Evolutionary conservation across 1,140 invertebrate species (phyloP), one percentile per base, ranked within the genome.

Genomic region (Marisa cornuarietis): DNA sequence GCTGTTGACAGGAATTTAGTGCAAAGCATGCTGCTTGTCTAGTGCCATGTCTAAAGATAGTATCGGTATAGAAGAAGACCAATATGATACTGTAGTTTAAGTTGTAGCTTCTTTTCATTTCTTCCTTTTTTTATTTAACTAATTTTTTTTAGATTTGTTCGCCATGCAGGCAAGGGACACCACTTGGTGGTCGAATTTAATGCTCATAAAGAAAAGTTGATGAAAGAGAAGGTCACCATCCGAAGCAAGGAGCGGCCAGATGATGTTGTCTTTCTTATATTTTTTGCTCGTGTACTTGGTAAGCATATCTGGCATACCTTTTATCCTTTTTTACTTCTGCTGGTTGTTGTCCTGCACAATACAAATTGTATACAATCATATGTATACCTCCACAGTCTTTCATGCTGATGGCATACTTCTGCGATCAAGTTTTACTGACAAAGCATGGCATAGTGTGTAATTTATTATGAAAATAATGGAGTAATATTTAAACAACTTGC

Each of bases 201-300:
- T 73, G 89, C 89, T 66, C 83, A 86, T 68, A 88, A 85, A 76
- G 89, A 90, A 66, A 90, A 89, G 66, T 71, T 90, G 22, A 79
- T 89, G 81, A 84, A 86, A 69, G 89, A 90, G 82, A 72, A 82
- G 16, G 42, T 90, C 11, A 80, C 83, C 13, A 58, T 89, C 10
- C 83, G 69, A 31, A 84, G 85, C 71, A 66, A 61, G 10, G 78
- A 87, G 71, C 20, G 42, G 65, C 52, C 54, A 24, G 72, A 68
- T 49, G 82, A 83, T 63, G 66, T 71, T 58, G 22, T 87, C 14
- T 81, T 78, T 16, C 62, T 90, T 14, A 72, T 86, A 42, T 73
- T 90, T 61, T 85, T 86, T 84, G 87, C 89, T 16, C 78, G 89
- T 79, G 89, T 90, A 7, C 76, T 90, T 81, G 88, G 88, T 89